Percentiles rank a stretch among this genome's conserved stretches.
Conservation (phyloP, 2,113 vertebrate genomes). For the Ursus arctos region DNA sequence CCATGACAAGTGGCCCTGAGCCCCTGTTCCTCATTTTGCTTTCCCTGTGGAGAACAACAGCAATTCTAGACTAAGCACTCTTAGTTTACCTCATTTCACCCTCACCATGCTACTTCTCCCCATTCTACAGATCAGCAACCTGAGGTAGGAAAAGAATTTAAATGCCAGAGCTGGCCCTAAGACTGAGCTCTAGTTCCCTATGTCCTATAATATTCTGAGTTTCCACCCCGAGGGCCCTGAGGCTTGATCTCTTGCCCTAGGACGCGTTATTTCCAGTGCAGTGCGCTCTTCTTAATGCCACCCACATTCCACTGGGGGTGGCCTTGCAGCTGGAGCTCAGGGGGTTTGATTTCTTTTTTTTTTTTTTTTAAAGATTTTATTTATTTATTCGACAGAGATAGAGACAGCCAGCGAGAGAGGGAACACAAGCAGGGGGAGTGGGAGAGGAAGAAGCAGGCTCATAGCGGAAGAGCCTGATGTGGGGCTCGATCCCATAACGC, state of each 20-base stretch:
- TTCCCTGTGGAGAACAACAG: neutral
- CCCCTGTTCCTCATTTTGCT: neutral
- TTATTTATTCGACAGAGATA: too few species aligned
- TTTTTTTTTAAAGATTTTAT: too few species aligned
- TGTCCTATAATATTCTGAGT: neutral
- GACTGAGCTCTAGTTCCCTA: neutral
- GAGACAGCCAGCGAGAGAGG: too few species aligned
- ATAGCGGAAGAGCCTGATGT: too few species aligned
- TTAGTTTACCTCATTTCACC: neutral
- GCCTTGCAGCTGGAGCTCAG: neutral
- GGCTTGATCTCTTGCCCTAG: neutral
- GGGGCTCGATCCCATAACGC: too few species aligned
- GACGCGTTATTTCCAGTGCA: slow-evolving; percentile 53
- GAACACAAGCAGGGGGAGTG: too few species aligned
- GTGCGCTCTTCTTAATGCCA: neutral
- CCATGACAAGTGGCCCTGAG: neutral
- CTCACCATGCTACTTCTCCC: neutral
- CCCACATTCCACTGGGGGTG: neutral
- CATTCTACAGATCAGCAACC: neutral
- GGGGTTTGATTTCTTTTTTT: neutral
- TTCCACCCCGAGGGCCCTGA: neutral
- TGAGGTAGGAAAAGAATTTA: neutral
- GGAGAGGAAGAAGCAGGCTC: too few species aligned
- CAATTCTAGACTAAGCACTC: neutral
- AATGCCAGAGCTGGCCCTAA: neutral